Percentiles rank a stretch among this genome's conserved stretches.
Conservation (phyloP, 2,113 vertebrate species). For the Cinclus cinclus region DNA sequence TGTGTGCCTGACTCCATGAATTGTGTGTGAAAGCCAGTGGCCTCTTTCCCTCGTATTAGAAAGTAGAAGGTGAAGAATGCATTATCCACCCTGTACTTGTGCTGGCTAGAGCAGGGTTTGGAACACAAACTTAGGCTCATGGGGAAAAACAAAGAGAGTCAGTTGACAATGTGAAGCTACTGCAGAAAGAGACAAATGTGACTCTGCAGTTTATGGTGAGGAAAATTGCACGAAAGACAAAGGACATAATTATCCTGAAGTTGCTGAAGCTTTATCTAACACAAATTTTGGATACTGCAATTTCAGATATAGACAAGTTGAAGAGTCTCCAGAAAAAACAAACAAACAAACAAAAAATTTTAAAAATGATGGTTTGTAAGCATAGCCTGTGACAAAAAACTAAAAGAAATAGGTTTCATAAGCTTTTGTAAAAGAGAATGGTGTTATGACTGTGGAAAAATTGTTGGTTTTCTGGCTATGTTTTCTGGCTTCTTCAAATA, state of each 20-base stretch:
- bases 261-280: neutral
- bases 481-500: neutral
- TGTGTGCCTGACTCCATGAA: fast-evolving
- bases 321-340: neutral
- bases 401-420: neutral
- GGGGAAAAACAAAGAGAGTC: neutral
- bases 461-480: neutral
- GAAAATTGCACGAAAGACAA: neutral
- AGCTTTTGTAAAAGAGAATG: neutral
- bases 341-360: neutral
- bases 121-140: neutral
- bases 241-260: neutral
- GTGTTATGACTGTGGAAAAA: neutral
- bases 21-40: neutral
- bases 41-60: neutral
- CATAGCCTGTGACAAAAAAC: neutral
- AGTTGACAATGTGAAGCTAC: neutral
- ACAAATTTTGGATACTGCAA: neutral
- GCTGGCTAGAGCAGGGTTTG: neutral
- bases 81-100: neutral
- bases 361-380: neutral
- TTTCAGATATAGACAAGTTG: neutral
- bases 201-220: neutral
- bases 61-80: neutral
- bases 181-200: neutral